Conservation (phyloP, 2,113 vertebrate genomes). For the Malurus melanocephalus region DNA sequence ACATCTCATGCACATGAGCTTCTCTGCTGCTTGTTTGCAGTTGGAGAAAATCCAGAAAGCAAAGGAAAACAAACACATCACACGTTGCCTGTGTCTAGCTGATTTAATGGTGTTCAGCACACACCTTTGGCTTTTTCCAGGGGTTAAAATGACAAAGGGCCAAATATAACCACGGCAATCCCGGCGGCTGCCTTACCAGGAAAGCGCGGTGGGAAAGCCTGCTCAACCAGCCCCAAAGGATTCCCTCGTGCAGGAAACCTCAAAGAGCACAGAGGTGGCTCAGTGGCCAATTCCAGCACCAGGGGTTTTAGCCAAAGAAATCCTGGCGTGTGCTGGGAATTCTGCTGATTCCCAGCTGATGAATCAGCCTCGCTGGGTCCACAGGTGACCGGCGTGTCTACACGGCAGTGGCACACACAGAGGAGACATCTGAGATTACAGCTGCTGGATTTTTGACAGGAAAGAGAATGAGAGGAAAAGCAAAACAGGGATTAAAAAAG, state of each 20-base stretch:
- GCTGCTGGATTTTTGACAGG: neutral
- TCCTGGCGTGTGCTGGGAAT: constrained; percentile 4
- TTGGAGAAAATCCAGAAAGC: constrained; percentile 10
- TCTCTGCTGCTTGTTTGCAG: neutral
- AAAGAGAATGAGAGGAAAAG: neutral
- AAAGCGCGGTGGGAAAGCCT: constrained; percentile 11
- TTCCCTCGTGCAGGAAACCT: constrained; percentile 44
- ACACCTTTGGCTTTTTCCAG: neutral
- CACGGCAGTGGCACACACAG: neutral
- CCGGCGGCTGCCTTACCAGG: neutral
- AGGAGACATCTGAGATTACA: neutral
- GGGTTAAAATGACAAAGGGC: constrained; percentile 2
- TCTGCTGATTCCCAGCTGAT: neutral
- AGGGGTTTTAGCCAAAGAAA: constrained; percentile 5
- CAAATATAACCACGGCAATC: neutral
- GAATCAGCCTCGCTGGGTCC: neutral
- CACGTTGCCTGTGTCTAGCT: accelerated
- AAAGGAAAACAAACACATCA: constrained; percentile 21
- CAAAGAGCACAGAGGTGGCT: constrained; percentile 27
- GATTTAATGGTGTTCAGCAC: neutral
- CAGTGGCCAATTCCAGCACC: constrained; percentile 5
- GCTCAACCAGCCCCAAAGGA: constrained; percentile 19
- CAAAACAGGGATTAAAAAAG: neutral
- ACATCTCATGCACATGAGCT: neutral
- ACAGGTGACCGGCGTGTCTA: neutral